A percentile compares a stretch with the other conserved stretches of the same genome.
phyloP scores from a whole-genome alignment of 1,140 invertebrate species.

The Rhynchophorus ferrugineus region DNA sequence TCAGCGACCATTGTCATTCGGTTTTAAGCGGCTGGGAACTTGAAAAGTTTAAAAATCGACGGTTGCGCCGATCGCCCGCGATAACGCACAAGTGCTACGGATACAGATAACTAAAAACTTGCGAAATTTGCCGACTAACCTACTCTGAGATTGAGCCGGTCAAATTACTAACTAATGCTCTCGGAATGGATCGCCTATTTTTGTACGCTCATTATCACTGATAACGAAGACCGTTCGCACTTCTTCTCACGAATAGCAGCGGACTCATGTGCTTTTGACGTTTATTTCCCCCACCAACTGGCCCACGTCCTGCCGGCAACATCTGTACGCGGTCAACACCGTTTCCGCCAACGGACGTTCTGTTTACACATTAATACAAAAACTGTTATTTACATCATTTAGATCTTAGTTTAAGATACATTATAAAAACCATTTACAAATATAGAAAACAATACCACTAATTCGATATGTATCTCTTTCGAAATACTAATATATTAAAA shows the following conservation, averaged over 20 bases:
- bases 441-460: too few relatives aligned
- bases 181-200: constrained; percentile 14
- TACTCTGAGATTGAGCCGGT: constrained; percentile 42
- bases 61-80: constrained; percentile 10
- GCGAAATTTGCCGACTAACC: constrained; percentile 37
- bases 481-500: too few relatives aligned
- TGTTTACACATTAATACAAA: too few relatives aligned
- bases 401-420: too few relatives aligned
- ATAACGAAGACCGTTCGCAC: constrained; percentile 8
- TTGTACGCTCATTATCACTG: constrained; percentile 20
- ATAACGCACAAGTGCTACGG: constrained; percentile 15
- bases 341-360: neutral
- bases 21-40: neutral
- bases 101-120: too few relatives aligned
- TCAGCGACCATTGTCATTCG: constrained; percentile 26
- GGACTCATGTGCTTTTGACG: constrained; percentile 16
- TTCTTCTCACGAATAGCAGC: neutral
- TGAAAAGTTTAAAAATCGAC: constrained; percentile 2
- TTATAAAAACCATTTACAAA: too few relatives aligned
- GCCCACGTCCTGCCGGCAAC: neutral
- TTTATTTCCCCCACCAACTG: constrained; percentile 1
- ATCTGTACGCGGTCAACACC: neutral
- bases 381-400: too few relatives aligned
- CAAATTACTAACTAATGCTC: constrained; percentile 19
- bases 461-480: too few relatives aligned